Percentiles rank a stretch among this genome's conserved stretches.
phyloP scores from a whole-genome alignment of 2,888 invertebrate species.

The Heliconius hortense region DNA sequence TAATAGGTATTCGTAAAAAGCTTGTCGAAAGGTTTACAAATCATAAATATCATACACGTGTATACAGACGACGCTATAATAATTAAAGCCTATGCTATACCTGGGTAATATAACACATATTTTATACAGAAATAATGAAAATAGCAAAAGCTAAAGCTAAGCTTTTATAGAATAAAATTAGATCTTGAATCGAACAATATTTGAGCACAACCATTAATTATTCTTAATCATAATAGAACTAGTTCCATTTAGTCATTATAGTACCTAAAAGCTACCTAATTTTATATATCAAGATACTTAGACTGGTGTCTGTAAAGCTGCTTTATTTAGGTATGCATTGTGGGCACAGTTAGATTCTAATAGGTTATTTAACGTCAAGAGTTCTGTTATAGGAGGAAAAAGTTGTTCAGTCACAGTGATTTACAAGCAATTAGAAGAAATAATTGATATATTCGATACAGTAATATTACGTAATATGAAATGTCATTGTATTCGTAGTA shows the following conservation, averaged over 20 bases:
- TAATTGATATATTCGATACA: slow-evolving; percentile 20
- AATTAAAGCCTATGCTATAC: no score
- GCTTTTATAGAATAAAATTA: no score
- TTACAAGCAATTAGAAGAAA: slow-evolving; percentile 21
- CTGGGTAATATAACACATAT: no score
- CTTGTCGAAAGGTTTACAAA: no score
- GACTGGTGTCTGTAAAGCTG: neutral
- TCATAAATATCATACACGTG: no score
- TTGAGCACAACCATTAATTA: no score
- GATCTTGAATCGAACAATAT: no score
- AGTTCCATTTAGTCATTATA: neutral
- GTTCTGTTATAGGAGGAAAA: slow-evolving; percentile 5
- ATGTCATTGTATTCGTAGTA: slow-evolving; percentile 12
- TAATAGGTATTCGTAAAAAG: no score
- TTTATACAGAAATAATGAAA: no score
- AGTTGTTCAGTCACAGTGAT: slow-evolving; percentile 20
- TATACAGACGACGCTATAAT: no score
- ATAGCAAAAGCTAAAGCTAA: no score
- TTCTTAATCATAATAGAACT: neutral
- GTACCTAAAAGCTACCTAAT: neutral
- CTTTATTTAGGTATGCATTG: slow-evolving; percentile 6
- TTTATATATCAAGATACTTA: neutral
- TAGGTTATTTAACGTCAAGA: slow-evolving; percentile 13
- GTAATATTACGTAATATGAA: slow-evolving; percentile 16
- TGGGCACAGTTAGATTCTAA: slow-evolving; percentile 16